Conservation (phyloP, 2,888 invertebrate species). For the Tetranychus piercei region DNA sequence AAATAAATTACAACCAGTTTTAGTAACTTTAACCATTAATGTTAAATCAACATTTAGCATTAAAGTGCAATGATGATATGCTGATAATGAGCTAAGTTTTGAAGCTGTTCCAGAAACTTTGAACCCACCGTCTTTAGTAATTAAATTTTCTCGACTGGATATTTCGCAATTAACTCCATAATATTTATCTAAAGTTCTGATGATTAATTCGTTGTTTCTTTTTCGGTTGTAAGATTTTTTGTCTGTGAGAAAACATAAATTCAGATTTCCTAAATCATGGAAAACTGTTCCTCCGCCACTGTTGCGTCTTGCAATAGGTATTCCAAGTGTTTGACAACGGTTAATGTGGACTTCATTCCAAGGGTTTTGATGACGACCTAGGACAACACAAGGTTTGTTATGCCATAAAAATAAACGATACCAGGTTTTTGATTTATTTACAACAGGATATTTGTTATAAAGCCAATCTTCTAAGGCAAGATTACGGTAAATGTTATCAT, state of each 20-base stretch:
- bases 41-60: conserved; percentile 65
- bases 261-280: conserved; percentile 81
- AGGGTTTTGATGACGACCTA: conserved; percentile 91
- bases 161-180: conserved; percentile 41
- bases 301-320: conserved; percentile 64
- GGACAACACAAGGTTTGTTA: conserved; percentile 80
- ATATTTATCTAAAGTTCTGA: conserved; percentile 56
- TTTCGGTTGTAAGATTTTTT: conserved; percentile 62
- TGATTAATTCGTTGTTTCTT: conserved; percentile 69
- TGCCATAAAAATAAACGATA: conserved; percentile 46
- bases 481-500: conserved; percentile 73
- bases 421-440: conserved; percentile 1
- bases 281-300: conserved; percentile 93
- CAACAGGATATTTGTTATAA: conserved; percentile 50
- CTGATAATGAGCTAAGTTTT: conserved; percentile 62
- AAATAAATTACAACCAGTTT: conserved; percentile 36
- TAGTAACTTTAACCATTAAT: conserved; percentile 40
- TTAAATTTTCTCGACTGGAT: neutral
- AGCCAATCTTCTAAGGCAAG: conserved; percentile 91
- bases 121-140: neutral
- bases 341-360: conserved; percentile 74
- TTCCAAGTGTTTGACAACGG: conserved; percentile 44
- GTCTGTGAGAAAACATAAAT: conserved; percentile 74
- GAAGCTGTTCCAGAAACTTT: conserved; percentile 91
- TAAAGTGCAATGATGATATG: conserved; percentile 95